Conservation (phyloP, 2,113 vertebrate genomes). For the Limanda limanda region DNA sequence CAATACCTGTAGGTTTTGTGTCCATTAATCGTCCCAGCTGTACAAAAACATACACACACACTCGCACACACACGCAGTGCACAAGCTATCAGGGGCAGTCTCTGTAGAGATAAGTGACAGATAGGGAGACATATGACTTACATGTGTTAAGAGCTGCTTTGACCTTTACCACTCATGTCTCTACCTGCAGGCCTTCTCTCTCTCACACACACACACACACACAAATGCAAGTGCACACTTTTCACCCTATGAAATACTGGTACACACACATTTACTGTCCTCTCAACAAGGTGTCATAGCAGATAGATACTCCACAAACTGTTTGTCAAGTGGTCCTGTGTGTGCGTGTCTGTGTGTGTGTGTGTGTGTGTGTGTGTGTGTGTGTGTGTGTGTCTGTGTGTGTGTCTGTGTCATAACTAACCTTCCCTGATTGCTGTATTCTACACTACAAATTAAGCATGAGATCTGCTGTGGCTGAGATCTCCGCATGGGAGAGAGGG, state of each 20-base stretch:
- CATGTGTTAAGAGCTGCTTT: constrained; percentile 68
- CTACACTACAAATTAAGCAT: constrained; percentile 50
- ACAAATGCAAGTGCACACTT: constrained; percentile 19
- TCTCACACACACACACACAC: constrained; percentile 23
- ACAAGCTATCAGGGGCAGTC: constrained; percentile 41
- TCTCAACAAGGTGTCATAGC: constrained; percentile 46
- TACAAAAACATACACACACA: constrained; percentile 2
- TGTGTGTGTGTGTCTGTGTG: constrained; percentile 13
- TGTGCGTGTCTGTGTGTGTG: constrained; percentile 19
- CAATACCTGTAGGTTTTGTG: neutral
- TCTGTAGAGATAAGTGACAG: constrained; percentile 55
- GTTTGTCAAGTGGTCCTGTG: constrained; percentile 44
- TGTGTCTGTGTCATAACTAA: constrained; percentile 28
- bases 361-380: constrained; percentile 26
- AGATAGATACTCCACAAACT: constrained; percentile 54
- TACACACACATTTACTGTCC: constrained; percentile 2
- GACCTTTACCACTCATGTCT: constrained; percentile 68
- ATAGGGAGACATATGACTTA: constrained; percentile 61
- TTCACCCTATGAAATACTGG: constrained; percentile 19
- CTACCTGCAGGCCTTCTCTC: constrained; percentile 36
- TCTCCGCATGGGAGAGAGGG: constrained; percentile 9
- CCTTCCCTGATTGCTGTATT: constrained; percentile 57
- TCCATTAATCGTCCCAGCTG: constrained; percentile 18
- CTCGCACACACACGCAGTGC: constrained; percentile 6
- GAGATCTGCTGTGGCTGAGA: constrained; percentile 54